Percentiles rank a stretch among this genome's conserved stretches.
phyloP scores from a whole-genome alignment of 2,113 vertebrate species.

The Pagrus major region DNA sequence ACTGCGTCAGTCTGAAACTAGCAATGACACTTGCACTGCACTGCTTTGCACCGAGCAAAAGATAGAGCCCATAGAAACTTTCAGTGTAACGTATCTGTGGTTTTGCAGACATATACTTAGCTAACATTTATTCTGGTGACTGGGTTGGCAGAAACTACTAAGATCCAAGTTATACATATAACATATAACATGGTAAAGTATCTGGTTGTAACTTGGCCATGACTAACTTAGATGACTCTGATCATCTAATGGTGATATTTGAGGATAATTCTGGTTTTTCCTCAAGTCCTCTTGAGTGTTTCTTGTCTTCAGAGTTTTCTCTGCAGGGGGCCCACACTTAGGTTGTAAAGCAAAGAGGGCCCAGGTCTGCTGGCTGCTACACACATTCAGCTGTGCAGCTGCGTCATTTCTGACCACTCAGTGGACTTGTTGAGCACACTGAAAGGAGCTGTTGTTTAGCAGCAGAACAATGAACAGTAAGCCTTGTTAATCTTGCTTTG shows the following conservation, averaged over 20 bases:
- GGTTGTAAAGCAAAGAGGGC: conserved; percentile 8
- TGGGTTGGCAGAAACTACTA: too few species aligned
- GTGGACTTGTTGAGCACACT: conserved; percentile 31
- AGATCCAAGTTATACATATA: too few species aligned
- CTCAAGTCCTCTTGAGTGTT: not conserved
- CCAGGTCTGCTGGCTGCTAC: conserved; percentile 1
- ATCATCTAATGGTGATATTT: not conserved
- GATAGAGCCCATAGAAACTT: too few species aligned
- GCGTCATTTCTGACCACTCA: conserved; percentile 43
- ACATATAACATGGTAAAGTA: too few species aligned
- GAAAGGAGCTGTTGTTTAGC: conserved; percentile 59
- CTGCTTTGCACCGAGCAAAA: too few species aligned
- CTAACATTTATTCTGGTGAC: too few species aligned
- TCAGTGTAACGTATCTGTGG: too few species aligned
- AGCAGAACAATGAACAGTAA: conserved; percentile 48
- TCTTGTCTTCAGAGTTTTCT: conserved; percentile 23
- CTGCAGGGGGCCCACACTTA: conserved; percentile 12
- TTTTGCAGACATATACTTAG: too few species aligned
- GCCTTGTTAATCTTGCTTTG: conserved; percentile 39
- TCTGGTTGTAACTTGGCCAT: not conserved
- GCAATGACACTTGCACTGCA: too few species aligned
- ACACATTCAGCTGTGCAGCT: conserved; percentile 43
- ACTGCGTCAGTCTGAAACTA: too few species aligned
- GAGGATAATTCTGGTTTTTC: not conserved
- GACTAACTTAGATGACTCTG: too few species aligned